Evolutionary conservation across 2,113 vertebrate genomes (phyloP), one percentile per base, ranked within the genome.

Genomic region (Passer montanus): DNA sequence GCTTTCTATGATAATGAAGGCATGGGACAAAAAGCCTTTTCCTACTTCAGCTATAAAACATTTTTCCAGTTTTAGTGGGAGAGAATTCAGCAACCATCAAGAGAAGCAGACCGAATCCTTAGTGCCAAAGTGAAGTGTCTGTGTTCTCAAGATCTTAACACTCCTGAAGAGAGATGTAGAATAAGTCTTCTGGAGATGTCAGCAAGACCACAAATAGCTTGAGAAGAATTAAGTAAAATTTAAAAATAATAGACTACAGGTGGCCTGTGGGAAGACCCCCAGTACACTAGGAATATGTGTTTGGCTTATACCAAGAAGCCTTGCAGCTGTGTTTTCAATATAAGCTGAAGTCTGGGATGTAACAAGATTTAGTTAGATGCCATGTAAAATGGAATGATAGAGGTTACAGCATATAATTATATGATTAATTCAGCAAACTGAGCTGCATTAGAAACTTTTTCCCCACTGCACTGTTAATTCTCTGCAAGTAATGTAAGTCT

Each of bases 181-280:
- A 81, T 90, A 89, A 91, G 64, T 88, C 84, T 92, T 95, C 89
- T 94, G 73, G 81, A 97, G 49, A 88, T 93, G 73, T 95, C 95
- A 92, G 81, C 59, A 86, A 94, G 93, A 96, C 94, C 91, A 90
- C 94, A 96, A 95, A 95, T 93, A 82, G 41, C 68, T 95, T 93
- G 84, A 95, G 84, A 89, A 91, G 68, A 91, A 92, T 96, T 93
- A 95, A 96, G 49, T 84, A 92, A 87, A 96, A 91, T 95, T 93
- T 93, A 63, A 91, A 92, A 96, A 86, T 95, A 95, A 95, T 90
- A 87, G 67, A 73, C 68, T 90, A 94, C 91, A 94, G 86, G 82
- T 90, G 80, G 88, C 64, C 68, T 93, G 63, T 83, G 78, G 94
- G 78, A 95, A 95, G 94, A 89, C 75, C 94, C 96, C 79, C 89